Base-by-base conservation (phyloP, 1,140 invertebrate genomes). In the Bactericera cockerelli region DNA sequence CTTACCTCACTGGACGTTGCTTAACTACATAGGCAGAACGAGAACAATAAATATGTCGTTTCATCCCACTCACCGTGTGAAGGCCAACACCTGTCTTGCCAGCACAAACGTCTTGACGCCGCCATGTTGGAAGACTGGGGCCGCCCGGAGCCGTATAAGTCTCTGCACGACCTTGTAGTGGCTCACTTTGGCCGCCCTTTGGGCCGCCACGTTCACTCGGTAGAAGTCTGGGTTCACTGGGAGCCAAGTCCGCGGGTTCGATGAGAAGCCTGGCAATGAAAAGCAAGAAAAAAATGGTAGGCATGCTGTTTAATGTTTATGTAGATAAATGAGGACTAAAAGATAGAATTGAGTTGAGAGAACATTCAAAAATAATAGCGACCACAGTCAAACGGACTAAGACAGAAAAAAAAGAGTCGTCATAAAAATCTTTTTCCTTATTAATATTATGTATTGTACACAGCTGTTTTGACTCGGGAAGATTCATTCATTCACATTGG, bases 211-310 rank as follows among this genome's bases (percentile, higher is more conserved):
- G 64, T 81, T 81, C 22, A 70, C 65, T 0, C 62, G 63, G 13
- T 60, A 38, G 61, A 76, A 81, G 59, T 79, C 70, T 1, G 70
- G 62, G 61, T 76, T 72, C 1, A 83, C 65, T 0, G 84, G 84
- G 10, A 88, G 66, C 82, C 86, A 89, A 0, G 84, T 79, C 19
- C 31, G 25, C 0, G 74, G 66, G 13, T 68, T 77, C 0, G 69
- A 74, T 0, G 80, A 79, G 65, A 86, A 86, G 63, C 80, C 79
- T 77, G 55, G 6, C 4, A 14, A 19, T 6, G 19, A 10, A 1
- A 11, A 61, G 0, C 67, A 65, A 33, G 68, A 67, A 60, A 78
- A 74, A 85, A 86, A 89, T 62, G 86, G 84, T 71, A 84, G 86
- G 0, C 86, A 83, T 1, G 82, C 77, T 19, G 86, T 71, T 26